Conservation (phyloP, 2,888 invertebrate genomes). For the Odontocerum albicorne region DNA sequence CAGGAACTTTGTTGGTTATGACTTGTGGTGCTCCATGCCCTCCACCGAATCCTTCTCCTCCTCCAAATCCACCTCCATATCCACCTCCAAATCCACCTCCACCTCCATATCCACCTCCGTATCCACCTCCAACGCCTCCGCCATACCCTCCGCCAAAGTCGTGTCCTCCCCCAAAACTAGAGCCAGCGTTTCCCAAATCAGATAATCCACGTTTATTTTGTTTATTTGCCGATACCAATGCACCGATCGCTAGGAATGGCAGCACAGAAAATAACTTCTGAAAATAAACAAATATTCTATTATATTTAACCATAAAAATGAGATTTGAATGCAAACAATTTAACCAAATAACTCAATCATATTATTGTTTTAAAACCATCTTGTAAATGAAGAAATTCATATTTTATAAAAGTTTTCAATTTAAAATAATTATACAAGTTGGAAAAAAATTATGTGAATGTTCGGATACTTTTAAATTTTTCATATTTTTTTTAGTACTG, state of each 20-base stretch:
- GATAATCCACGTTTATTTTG: conserved; percentile 18
- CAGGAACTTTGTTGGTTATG: conserved; percentile 43
- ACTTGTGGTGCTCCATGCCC: conserved; percentile 21
- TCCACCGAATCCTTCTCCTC: no score
- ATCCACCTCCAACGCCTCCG: neutral
- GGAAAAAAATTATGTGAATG: no score
- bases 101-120: conserved; percentile 1
- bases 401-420: no score
- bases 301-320: no score
- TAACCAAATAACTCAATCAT: no score
- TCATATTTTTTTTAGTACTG: no score
- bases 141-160: neutral
- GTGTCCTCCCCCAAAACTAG: conserved; percentile 2
- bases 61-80: no score
- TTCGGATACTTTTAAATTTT: no score
- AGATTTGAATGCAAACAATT: no score
- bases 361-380: no score
- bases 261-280: conserved; percentile 19
- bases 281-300: neutral
- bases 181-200: conserved; percentile 12
- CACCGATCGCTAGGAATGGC: conserved; percentile 18
- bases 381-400: no score
- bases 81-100: conserved; percentile 2
- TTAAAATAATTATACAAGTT: no score
- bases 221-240: conserved; percentile 13